Evolutionary conservation across 2,888 invertebrate genomes (phyloP).

Genomic region (Thera obeliscata): DNA sequence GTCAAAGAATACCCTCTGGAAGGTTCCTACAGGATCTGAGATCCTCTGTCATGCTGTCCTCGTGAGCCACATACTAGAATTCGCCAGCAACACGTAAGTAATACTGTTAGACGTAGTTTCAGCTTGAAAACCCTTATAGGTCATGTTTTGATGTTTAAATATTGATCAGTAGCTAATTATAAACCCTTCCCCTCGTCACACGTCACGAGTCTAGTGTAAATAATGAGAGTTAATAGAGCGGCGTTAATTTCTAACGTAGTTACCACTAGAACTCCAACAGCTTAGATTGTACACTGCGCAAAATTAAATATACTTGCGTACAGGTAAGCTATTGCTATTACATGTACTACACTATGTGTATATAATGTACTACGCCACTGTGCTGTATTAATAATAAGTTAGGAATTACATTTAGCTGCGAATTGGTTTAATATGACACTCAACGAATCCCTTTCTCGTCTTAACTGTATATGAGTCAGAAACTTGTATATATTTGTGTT

Average conservation of each 20-base stretch:
- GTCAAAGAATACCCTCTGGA: slow-evolving; percentile 9
- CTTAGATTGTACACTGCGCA: too few species aligned
- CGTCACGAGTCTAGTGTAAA: not conserved
- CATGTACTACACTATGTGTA: too few species aligned
- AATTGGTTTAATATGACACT: too few species aligned
- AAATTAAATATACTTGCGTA: too few species aligned
- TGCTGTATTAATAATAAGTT: too few species aligned
- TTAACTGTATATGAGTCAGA: too few species aligned
- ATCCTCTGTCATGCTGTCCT: slow-evolving; percentile 30
- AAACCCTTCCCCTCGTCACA: slow-evolving; percentile 25
- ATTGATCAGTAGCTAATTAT: slow-evolving; percentile 53
- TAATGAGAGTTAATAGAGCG: slow-evolving; percentile 1
- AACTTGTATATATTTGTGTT: not conserved
- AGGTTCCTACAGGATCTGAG: not conserved
- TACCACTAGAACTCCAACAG: too few species aligned
- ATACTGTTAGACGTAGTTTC: slow-evolving; percentile 9
- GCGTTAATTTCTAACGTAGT: not conserved
- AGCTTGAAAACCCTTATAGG: slow-evolving; percentile 32
- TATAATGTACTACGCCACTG: too few species aligned
- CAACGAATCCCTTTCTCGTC: too few species aligned
- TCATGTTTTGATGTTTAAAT: slow-evolving; percentile 43
- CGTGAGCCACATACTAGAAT: slow-evolving; percentile 15
- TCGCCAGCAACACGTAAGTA: slow-evolving; percentile 31
- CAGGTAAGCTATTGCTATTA: too few species aligned
- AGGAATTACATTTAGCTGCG: too few species aligned